phyloP scores from a whole-genome alignment of 2,888 invertebrate genomes.

The Drosophila flavopinicola region DNA sequence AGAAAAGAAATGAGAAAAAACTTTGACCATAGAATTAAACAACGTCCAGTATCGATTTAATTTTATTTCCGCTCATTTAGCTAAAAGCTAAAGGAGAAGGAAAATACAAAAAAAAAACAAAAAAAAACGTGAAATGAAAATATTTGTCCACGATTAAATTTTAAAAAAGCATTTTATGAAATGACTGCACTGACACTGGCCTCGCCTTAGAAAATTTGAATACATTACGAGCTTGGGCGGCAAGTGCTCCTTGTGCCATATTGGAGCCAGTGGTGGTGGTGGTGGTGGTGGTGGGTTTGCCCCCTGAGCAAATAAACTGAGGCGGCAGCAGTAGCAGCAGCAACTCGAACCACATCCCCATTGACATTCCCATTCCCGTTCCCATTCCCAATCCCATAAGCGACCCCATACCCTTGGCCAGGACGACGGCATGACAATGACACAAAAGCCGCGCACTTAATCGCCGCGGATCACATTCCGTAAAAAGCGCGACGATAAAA shows the following conservation, averaged over 20 bases:
- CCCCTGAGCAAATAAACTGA: conserved; percentile 66
- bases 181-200: conserved; percentile 76
- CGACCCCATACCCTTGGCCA: conserved; percentile 24
- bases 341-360: conserved; percentile 30
- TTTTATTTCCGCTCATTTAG: conserved; percentile 83
- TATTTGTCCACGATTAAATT: conserved; percentile 82
- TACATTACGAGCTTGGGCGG: conserved; percentile 64
- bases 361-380: conserved; percentile 16
- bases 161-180: conserved; percentile 76
- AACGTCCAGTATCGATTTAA: conserved; percentile 80
- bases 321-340: conserved; percentile 21
- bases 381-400: conserved; percentile 11
- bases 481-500: conserved; percentile 81
- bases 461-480: conserved; percentile 82
- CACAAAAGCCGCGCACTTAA: conserved; percentile 82
- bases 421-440: conserved; percentile 78
- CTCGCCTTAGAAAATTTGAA: conserved; percentile 81
- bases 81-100: conserved; percentile 70
- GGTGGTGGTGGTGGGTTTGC: conserved; percentile 40
- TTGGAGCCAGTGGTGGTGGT: conserved; percentile 23
- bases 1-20: conserved; percentile 42
- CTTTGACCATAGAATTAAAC: conserved; percentile 69
- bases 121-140: conserved; percentile 70
- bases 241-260: conserved; percentile 23
- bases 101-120: conserved; percentile 23